These are phyloP conservation scores for Amphipyra tragopoginis DNA, from an alignment of 2,888 invertebrate species.

Conservation along the genomic window DNA sequence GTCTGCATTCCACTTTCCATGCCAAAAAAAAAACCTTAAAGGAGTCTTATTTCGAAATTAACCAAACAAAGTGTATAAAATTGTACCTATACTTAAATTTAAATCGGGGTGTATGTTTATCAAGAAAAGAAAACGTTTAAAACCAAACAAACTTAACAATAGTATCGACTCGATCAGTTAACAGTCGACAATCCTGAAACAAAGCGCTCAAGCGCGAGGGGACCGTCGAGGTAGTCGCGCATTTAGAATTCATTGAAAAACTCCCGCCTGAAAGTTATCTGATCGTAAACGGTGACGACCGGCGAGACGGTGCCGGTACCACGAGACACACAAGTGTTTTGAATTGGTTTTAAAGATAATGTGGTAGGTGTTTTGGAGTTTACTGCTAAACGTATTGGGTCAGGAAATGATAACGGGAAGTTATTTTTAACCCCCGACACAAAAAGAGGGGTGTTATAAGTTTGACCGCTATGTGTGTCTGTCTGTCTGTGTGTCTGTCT, in stretches of 20 bases:
- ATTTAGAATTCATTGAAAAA: conserved; percentile 91
- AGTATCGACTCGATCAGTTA: conserved; percentile 71
- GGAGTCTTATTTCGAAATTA: too few species aligned
- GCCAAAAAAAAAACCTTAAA: too few species aligned
- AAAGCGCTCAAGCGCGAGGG: conserved; percentile 48
- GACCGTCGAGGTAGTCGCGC: conserved; percentile 62
- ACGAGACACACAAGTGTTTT: conserved; percentile 33
- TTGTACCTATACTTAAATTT: too few species aligned
- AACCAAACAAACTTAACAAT: conserved; percentile 53
- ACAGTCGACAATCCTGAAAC: conserved; percentile 58
- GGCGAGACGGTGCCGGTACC: conserved; percentile 43
- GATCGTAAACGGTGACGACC: conserved; percentile 79
- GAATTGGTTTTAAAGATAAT: background rate
- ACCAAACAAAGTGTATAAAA: too few species aligned
- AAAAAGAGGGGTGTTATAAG: too few species aligned
- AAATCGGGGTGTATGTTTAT: background rate
- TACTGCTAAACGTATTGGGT: background rate
- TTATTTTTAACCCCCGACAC: too few species aligned
- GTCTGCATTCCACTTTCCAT: too few species aligned
- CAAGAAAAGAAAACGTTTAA: conserved; percentile 20
- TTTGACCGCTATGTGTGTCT: too few species aligned
- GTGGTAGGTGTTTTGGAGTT: background rate
- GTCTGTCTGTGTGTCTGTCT: too few species aligned
- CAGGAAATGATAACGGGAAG: background rate
- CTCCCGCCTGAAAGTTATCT: conserved; percentile 86